These are phyloP conservation scores for Hesperophylax magnus DNA, from an alignment of 1,140 invertebrate species.

Conservation along the genomic window DNA sequence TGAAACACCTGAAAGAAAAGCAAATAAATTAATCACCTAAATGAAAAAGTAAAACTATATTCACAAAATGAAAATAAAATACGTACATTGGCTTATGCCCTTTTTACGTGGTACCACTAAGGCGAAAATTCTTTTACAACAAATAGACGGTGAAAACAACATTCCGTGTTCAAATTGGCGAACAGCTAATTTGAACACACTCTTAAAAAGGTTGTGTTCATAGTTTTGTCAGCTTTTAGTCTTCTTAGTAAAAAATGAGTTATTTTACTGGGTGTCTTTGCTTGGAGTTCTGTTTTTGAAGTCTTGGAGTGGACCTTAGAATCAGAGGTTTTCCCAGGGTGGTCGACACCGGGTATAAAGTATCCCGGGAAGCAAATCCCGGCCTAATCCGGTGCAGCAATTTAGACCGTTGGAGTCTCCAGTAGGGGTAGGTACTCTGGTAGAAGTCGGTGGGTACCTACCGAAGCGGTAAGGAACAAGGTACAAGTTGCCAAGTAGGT, in stretches of 20 bases:
- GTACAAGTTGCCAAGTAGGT: background rate
- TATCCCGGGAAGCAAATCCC: slow-evolving; percentile 67
- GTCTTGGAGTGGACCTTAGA: slow-evolving; percentile 26
- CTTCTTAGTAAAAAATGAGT: too few relatives aligned
- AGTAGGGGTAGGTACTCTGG: too few relatives aligned
- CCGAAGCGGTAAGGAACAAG: too few relatives aligned
- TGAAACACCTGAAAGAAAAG: background rate
- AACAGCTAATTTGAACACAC: too few relatives aligned
- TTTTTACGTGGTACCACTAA: background rate
- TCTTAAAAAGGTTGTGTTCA: too few relatives aligned
- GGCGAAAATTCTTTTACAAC: too few relatives aligned
- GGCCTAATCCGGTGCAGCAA: slow-evolving; percentile 67
- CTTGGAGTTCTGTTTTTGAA: background rate
- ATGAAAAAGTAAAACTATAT: background rate
- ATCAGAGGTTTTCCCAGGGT: slow-evolving; percentile 49
- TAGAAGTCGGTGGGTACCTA: too few relatives aligned
- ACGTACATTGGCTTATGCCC: background rate
- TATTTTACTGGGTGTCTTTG: too few relatives aligned
- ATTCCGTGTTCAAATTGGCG: too few relatives aligned
- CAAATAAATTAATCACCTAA: background rate
- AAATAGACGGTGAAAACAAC: too few relatives aligned
- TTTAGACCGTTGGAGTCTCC: slow-evolving; percentile 62
- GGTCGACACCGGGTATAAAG: slow-evolving; percentile 56
- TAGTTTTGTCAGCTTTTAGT: too few relatives aligned
- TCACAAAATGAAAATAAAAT: background rate